Conservation (phyloP, 2,113 vertebrate genomes). For the Lophotis ruficrista region DNA sequence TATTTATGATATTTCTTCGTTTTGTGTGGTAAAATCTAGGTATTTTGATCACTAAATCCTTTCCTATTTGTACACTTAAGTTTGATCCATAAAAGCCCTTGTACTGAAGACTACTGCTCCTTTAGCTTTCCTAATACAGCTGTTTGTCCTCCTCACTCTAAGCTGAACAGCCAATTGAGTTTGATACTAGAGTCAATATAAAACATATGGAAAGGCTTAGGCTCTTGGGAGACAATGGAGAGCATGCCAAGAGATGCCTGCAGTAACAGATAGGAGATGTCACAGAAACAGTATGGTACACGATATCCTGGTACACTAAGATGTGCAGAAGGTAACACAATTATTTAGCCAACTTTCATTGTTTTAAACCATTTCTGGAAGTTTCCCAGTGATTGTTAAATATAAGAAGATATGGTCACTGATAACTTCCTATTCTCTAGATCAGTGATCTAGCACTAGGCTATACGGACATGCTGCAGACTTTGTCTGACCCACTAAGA, state of each 20-base stretch:
- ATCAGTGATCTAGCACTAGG: neutral
- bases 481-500: neutral
- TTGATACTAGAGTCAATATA: neutral
- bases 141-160: neutral
- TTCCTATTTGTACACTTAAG: neutral
- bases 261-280: neutral
- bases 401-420: neutral
- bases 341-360: neutral
- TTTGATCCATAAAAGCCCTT: neutral
- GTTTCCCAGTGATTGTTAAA: neutral
- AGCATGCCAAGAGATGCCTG: neutral
- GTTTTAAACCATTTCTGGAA: neutral
- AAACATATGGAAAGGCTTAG: neutral
- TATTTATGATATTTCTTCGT: neutral
- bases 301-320: neutral
- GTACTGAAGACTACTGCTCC: neutral
- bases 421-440: neutral
- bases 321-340: neutral
- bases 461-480: fast-evolving
- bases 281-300: neutral
- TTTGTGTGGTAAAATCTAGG: neutral
- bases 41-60: neutral
- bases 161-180: neutral
- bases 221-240: neutral
- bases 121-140: neutral